Conservation (phyloP, 2,797 vertebrate genomes). For the Graptemys geographica region DNA sequence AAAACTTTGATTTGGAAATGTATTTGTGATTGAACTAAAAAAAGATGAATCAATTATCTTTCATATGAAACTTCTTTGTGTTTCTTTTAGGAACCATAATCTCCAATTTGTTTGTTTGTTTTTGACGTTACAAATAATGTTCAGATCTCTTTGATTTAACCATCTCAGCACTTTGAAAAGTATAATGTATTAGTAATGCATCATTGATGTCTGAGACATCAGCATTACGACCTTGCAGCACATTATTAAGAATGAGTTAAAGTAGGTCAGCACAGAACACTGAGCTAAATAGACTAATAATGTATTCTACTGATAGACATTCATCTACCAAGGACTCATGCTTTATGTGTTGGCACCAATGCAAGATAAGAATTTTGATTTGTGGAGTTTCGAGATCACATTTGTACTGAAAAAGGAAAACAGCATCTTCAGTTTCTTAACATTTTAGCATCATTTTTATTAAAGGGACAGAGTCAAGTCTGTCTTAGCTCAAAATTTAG, state of each 20-base stretch:
- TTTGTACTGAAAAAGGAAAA: constrained; percentile 49
- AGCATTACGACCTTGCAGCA: constrained; percentile 53
- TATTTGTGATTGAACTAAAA: constrained; percentile 14
- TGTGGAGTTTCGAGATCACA: constrained; percentile 67
- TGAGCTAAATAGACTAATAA: constrained; percentile 72
- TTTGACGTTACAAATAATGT: constrained; percentile 27
- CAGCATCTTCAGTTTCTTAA: constrained; percentile 13
- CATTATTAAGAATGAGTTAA: constrained; percentile 73
- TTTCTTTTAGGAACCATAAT: constrained; percentile 21
- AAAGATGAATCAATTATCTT: not conserved
- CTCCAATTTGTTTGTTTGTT: constrained; percentile 44
- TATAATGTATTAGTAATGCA: constrained; percentile 66
- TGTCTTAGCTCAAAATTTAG: not conserved
- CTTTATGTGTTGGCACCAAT: constrained; percentile 60
- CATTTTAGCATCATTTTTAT: constrained; percentile 23
- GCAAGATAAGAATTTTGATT: constrained; percentile 78
- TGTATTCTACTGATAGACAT: constrained; percentile 64
- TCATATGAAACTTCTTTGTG: constrained; percentile 37
- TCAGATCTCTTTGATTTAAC: constrained; percentile 67
- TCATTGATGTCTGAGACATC: constrained; percentile 56
- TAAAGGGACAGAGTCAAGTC: not conserved
- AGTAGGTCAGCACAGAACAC: constrained; percentile 71
- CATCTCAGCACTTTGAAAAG: constrained; percentile 44
- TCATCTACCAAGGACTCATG: constrained; percentile 71
- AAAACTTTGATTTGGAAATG: constrained; percentile 30